phyloP scores from a whole-genome alignment of 2,797 vertebrate genomes.

The Pipistrellus pipistrellus region DNA sequence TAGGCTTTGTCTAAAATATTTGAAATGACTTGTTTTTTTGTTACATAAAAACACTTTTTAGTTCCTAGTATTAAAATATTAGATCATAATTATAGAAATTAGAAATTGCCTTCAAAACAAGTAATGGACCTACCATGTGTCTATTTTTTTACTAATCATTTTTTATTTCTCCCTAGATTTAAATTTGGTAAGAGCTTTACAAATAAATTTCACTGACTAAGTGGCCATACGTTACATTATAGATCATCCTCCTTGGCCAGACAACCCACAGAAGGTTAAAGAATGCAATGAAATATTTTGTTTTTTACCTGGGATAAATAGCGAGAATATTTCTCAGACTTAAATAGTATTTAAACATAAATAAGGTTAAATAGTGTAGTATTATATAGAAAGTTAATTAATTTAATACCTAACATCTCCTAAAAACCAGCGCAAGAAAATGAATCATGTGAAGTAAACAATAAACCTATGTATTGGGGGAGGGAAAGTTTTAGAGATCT shows the following conservation, averaged over 20 bases:
- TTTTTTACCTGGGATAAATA: background rate
- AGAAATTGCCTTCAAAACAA: conserved; percentile 50
- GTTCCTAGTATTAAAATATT: background rate
- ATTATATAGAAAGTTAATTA: background rate
- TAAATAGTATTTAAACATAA: background rate
- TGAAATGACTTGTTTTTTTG: background rate
- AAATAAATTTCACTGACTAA: conserved; percentile 13
- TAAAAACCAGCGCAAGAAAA: conserved; percentile 29
- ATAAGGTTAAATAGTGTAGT: background rate
- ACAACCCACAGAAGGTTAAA: background rate
- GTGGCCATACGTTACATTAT: background rate
- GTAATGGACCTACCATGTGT: background rate
- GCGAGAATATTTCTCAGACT: background rate
- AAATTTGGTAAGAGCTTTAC: conserved; percentile 24
- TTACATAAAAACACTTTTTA: background rate
- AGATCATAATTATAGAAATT: conserved; percentile 1
- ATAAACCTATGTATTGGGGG: background rate
- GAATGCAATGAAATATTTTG: background rate
- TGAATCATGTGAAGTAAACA: background rate
- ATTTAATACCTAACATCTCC: background rate
- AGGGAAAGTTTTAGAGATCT: background rate
- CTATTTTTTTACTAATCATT: conserved; percentile 31
- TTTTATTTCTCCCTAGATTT: conserved; percentile 28
- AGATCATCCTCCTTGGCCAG: background rate
- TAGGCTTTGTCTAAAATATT: conserved; percentile 18